Evolutionary conservation across 2,888 invertebrate genomes (phyloP).

Genomic region (Unio delphinus): DNA sequence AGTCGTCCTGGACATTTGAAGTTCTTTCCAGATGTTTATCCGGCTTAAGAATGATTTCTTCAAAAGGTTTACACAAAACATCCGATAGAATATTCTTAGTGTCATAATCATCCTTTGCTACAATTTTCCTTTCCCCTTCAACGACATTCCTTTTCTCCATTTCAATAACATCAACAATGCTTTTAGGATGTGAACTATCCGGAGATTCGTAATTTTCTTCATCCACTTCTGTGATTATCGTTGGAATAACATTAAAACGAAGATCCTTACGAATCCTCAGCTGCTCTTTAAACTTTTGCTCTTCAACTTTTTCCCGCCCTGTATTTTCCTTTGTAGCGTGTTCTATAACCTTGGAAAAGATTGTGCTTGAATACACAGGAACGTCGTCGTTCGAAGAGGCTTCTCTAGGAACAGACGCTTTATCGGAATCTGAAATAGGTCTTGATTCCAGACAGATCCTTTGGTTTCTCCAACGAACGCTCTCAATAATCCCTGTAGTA

Average conservation of each 20-base stretch:
- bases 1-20: too few relatives aligned
- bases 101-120: too few relatives aligned
- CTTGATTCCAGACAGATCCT: slow-evolving; percentile 44
- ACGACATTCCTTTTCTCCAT: slow-evolving; percentile 2
- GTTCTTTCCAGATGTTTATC: too few relatives aligned
- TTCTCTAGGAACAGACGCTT: neutral
- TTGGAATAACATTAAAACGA: slow-evolving; percentile 40
- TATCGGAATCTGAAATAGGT: slow-evolving; percentile 21
- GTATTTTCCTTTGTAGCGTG: slow-evolving; percentile 42
- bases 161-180: neutral
- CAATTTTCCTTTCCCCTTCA: neutral
- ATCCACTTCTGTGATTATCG: slow-evolving; percentile 32
- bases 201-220: slow-evolving; percentile 28
- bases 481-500: slow-evolving; percentile 31
- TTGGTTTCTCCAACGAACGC: slow-evolving; percentile 42
- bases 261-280: slow-evolving; percentile 37
- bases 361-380: slow-evolving; percentile 39
- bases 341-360: slow-evolving; percentile 41
- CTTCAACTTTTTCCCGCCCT: slow-evolving; percentile 11
- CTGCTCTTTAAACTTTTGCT: slow-evolving; percentile 13
- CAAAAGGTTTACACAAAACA: too few relatives aligned
- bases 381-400: slow-evolving; percentile 18
- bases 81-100: too few relatives aligned
- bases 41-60: too few relatives aligned
- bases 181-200: neutral